phyloP scores from a whole-genome alignment of 2,888 invertebrate species.

The Neuroscelio doddi region DNA sequence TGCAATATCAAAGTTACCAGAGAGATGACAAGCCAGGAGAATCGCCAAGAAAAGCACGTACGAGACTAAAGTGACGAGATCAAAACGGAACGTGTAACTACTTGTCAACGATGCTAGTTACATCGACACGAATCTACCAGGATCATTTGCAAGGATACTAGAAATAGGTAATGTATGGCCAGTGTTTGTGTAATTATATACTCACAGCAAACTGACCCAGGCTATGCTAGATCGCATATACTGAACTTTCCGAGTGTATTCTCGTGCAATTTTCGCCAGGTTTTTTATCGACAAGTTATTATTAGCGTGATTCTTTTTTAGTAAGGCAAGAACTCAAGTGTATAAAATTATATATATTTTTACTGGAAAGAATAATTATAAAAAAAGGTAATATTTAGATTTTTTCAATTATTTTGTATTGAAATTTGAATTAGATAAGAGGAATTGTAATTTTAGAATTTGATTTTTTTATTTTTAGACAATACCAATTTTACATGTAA shows the following conservation, averaged over 20 bases:
- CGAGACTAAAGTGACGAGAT: constrained; percentile 24
- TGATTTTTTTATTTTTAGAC: too few relatives aligned
- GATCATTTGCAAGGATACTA: constrained; percentile 21
- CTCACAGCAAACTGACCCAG: constrained; percentile 45
- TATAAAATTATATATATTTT: too few relatives aligned
- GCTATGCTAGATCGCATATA: constrained; percentile 7
- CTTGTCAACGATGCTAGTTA: constrained; percentile 35
- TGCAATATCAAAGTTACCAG: constrained; percentile 29
- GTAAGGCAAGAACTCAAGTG: too few relatives aligned
- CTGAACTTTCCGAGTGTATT: constrained; percentile 24
- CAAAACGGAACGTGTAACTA: constrained; percentile 28
- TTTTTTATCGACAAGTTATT: constrained; percentile 8
- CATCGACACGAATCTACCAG: constrained; percentile 35
- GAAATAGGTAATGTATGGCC: constrained; percentile 16
- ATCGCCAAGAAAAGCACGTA: constrained; percentile 24
- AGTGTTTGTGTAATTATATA: constrained; percentile 22
- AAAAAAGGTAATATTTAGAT: too few relatives aligned
- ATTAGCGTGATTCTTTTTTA: constrained; percentile 30
- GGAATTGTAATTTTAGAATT: too few relatives aligned
- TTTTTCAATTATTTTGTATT: too few relatives aligned
- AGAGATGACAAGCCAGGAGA: constrained; percentile 28
- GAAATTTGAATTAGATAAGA: too few relatives aligned
- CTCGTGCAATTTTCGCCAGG: constrained; percentile 37
- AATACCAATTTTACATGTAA: too few relatives aligned
- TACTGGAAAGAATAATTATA: too few relatives aligned